phyloP scores from a whole-genome alignment of 2,888 invertebrate species.

The Leucophenga maculata region DNA sequence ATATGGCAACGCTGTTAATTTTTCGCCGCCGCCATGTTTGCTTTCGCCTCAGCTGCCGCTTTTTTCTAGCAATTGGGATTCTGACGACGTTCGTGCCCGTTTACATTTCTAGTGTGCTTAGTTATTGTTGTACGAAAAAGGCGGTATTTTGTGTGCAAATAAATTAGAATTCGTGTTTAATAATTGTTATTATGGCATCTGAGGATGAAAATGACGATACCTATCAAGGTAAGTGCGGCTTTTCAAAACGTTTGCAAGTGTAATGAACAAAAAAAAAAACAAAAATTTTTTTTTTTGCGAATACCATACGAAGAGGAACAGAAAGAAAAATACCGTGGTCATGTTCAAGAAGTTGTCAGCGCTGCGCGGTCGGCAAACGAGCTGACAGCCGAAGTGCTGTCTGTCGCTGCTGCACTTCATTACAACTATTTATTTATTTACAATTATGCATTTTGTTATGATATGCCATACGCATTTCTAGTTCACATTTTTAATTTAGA shows the following conservation, averaged over 20 bases:
- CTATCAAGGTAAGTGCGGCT: constrained; percentile 82
- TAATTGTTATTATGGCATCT: constrained; percentile 80
- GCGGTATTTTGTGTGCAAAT: constrained; percentile 57
- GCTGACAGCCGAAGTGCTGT: constrained; percentile 31
- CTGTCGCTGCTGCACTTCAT: constrained; percentile 28
- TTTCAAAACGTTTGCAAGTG: constrained; percentile 40
- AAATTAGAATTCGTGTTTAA: constrained; percentile 50
- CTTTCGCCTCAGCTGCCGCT: constrained; percentile 31
- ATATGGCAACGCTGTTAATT: not conserved
- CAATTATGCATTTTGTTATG: not conserved
- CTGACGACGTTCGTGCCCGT: constrained; percentile 10
- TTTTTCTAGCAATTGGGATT: constrained; percentile 35
- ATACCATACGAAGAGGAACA: constrained; percentile 28
- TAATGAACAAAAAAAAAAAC: constrained; percentile 41
- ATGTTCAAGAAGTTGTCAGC: constrained; percentile 59
- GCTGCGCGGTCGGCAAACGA: not conserved
- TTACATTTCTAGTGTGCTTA: constrained; percentile 52
- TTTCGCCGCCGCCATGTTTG: constrained; percentile 58
- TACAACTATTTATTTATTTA: constrained; percentile 1
- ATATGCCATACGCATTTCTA: not conserved
- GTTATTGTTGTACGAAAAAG: constrained; percentile 58
- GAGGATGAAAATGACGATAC: constrained; percentile 91
- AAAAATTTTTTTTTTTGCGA: constrained; percentile 40
- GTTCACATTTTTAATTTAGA: not conserved
- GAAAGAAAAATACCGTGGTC: constrained; percentile 58